Evolutionary conservation across 37 sponge, comb jelly and placozoan genomes (phyloP), one percentile per base, ranked within the genome.

Genomic region (Corticium candelabrum): DNA sequence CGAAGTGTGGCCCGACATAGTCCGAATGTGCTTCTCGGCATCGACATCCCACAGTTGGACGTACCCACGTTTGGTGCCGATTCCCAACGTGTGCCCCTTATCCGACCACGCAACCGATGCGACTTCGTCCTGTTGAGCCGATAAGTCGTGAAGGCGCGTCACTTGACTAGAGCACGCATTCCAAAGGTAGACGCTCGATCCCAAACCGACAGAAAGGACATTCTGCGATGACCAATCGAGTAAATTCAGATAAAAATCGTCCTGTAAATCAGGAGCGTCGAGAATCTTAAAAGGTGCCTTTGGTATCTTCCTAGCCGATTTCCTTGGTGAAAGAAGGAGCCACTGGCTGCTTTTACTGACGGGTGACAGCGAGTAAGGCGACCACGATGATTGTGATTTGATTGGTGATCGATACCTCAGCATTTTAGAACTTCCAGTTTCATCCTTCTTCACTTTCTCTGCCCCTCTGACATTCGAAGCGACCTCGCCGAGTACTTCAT

Each of bases 181-280:
- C 84, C 84, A 83, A 27, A 83, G 69, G 30, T 83, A 83, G 7
- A 83, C 79, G 74, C 73, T 62, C 7, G 79, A 4, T 56, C 84
- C 78, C 3, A 83, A 72, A 37, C 79, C 84, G 30, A 83, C 84
- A 21, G 74, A 69, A n/a, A 83, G 50, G 21, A 83, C 79, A 37
- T 83, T 83, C 27, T 38, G 41, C 21, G 50, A 41, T n/a, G 77
- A 76, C 84, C 84, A 83, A 41, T 83, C 84, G 1, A 83, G 77
- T 3, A 83, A 56, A 37, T 83, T 83, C 15, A 83, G 79, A 38
- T 83, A 83, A 72, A 83, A 83, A 37, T 83, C 84, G 41, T 83
- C 84, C 74, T 83, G 84, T 5, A 83, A 43, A 7, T 83, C 84
- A n/a, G 84, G 84, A 32, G 84, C 84, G 41, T 83, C 84, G 41